A percentile compares a stretch with the other conserved stretches of the same genome.
Conservation (phyloP, 2,797 vertebrate species). For the Podargus strigoides region DNA sequence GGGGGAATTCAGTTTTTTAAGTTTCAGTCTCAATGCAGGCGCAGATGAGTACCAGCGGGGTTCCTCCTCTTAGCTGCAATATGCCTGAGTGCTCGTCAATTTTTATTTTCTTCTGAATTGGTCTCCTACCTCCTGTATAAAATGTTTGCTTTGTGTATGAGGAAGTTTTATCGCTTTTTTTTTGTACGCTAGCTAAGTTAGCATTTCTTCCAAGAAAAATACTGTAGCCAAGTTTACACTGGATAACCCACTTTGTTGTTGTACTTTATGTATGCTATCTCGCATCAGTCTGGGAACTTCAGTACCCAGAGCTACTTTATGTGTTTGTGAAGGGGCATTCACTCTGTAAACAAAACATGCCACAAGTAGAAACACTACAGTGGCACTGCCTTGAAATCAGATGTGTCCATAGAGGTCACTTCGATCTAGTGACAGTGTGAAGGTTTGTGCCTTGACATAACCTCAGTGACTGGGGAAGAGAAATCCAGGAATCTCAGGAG, state of each 20-base stretch:
- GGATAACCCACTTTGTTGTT: not conserved
- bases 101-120: not conserved
- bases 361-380: not conserved
- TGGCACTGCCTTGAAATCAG: not conserved
- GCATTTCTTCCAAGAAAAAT: not conserved
- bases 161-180: not conserved
- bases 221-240: not conserved
- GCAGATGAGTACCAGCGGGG: not conserved
- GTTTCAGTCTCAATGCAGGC: not conserved
- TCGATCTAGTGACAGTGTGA: not conserved
- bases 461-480: not conserved
- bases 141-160: not conserved
- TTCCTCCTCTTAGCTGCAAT: not conserved
- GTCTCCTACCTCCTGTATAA: not conserved
- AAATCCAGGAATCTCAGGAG: not conserved
- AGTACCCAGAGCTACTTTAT: not conserved
- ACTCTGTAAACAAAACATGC: not conserved
- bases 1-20: not conserved
- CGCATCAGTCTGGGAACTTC: not conserved
- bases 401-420: not conserved
- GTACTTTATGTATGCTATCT: not conserved
- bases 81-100: rapidly evolving
- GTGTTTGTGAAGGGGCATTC: not conserved
- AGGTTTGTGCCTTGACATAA: not conserved
- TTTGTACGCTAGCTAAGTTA: not conserved